Percentiles rank a stretch among this genome's conserved stretches.
phyloP scores from a whole-genome alignment of 2,888 invertebrate species.

The Latrodectus hesperus region DNA sequence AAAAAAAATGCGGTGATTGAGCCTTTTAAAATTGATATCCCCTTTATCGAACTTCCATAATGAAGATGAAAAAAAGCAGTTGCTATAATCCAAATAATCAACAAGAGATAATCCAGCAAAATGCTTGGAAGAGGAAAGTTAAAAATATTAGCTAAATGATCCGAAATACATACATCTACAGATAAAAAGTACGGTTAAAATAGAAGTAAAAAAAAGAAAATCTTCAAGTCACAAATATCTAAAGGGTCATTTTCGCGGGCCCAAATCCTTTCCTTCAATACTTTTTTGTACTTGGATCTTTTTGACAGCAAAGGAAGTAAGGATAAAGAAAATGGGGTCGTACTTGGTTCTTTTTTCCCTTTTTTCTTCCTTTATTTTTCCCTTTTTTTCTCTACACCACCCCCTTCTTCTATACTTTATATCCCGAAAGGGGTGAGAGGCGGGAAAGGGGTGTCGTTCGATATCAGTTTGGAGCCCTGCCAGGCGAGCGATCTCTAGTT shows the following conservation, averaged over 20 bases:
- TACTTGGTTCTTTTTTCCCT: slow-evolving; percentile 34
- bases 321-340: slow-evolving; percentile 68
- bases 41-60: no score
- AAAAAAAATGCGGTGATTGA: no score
- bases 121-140: no score
- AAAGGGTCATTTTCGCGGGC: slow-evolving; percentile 64
- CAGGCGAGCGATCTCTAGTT: slow-evolving; percentile 39
- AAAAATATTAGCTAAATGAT: no score
- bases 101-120: no score
- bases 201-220: no score
- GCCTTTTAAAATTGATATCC: no score
- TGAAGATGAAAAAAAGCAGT: no score
- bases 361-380: slow-evolving; percentile 1
- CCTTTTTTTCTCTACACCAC: slow-evolving; percentile 15
- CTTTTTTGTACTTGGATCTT: slow-evolving; percentile 43
- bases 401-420: slow-evolving; percentile 14
- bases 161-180: no score
- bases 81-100: no score
- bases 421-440: background rate
- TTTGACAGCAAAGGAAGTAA: slow-evolving; percentile 65
- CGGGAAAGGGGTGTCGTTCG: slow-evolving; percentile 36
- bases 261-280: slow-evolving; percentile 56
- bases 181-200: no score
- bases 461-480: slow-evolving; percentile 65
- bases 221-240: background rate